Conservation (phyloP, 2,888 invertebrate species). For the Creontiades dilutus region DNA sequence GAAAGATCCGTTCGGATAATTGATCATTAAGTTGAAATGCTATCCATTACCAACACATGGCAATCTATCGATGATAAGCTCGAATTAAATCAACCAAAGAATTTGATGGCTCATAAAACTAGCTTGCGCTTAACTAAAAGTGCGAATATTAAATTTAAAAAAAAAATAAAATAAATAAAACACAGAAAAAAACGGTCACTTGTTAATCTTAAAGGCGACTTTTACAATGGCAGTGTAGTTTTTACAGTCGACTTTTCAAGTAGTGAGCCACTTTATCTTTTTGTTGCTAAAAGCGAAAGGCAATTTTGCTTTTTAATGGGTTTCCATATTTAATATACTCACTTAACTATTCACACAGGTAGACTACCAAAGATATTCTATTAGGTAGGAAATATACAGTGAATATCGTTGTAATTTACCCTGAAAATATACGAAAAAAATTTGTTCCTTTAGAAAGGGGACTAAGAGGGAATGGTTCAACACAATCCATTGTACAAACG, state of each 20-base stretch:
- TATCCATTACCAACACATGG: too few relatives aligned
- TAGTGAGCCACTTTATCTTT: not conserved
- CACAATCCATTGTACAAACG: too few relatives aligned
- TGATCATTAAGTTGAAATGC: too few relatives aligned
- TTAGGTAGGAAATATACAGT: not conserved
- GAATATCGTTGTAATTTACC: not conserved
- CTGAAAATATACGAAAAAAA: not conserved
- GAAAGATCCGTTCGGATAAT: too few relatives aligned
- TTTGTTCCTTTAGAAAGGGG: too few relatives aligned
- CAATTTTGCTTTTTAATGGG: not conserved
- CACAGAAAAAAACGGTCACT: not conserved
- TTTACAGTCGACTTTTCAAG: slow-evolving; percentile 5
- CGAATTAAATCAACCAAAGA: not conserved
- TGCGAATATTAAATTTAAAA: not conserved
- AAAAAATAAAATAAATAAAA: not conserved
- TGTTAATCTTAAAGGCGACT: not conserved
- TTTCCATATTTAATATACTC: not conserved
- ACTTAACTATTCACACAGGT: too few relatives aligned
- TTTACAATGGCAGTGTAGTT: slow-evolving; percentile 12
- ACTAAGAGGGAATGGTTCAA: too few relatives aligned
- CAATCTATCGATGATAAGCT: too few relatives aligned
- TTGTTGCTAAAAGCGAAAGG: not conserved
- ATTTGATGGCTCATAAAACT: not conserved
- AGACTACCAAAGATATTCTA: too few relatives aligned
- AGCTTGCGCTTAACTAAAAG: not conserved